Evolutionary conservation across 1,140 invertebrate species (phyloP), one percentile per base, ranked within the genome.

Genomic region (Anastrepha ludens): DNA sequence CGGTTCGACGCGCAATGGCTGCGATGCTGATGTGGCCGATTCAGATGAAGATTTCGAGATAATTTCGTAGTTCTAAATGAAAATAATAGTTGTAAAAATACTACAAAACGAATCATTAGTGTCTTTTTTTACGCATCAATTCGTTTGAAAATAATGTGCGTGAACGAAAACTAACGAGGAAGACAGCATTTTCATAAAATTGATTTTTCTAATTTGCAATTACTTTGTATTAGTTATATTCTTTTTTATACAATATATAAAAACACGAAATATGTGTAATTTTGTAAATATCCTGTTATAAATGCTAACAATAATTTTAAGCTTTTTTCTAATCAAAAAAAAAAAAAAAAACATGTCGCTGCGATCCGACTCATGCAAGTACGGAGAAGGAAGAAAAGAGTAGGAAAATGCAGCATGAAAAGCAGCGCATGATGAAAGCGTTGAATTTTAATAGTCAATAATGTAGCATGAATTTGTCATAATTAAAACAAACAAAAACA

Each of bases 31-130:
- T 87, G 93, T 94, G 88, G 94, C 94, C 6, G 94, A 95, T 88
- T 95, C 94, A 5, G 94, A 95, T 88, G 93, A 94, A 47, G 94
- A 95, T 89, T 95, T 94, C 90, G 94, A 95, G 91, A 95, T 95
- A 85, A 90, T 90, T 70, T 87, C 87, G n/a, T 90, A 89, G 88
- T 86, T 88, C 20, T 55, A 55, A 55, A 15, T 5, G 55, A 55
- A 58, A 55, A 17, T 20, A 29, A 29, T 29, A 29, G 74, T 20
- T 55, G 50, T 55, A 55, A 74, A 74, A 74, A 41, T 44, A 74
- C 39, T 41, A 55, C 3, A 47, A 74, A 74, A 74, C 67, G 67
- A 74, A 67, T 67, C 65, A 39, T 67, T 13, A 74, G 67, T 74
- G 67, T 74, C 67, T 74, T 74, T 74, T 67, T 58, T 15, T 74